Evolutionary conservation across 1,140 invertebrate genomes (phyloP), one percentile per base, ranked within the genome.

Genomic region (Anoplolepis gracilipes): DNA sequence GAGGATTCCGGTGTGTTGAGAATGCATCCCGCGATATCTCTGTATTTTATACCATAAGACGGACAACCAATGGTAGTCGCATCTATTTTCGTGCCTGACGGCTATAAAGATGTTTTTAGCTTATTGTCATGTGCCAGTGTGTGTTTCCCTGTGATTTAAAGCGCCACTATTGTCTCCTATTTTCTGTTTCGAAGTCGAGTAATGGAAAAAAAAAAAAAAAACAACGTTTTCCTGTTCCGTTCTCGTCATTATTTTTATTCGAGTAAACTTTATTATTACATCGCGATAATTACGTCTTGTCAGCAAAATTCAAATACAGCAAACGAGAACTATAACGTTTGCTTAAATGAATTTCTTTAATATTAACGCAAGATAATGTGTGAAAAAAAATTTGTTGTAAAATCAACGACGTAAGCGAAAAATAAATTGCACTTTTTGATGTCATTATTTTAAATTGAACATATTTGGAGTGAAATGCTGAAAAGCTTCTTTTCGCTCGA

Each of bases 41-140:
- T 77, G 64, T 86, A 82, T 90, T 90, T 87, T 49, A 49, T 49
- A 90, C 81, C 76, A 88, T 90, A 90, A 91, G 81, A 85, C 59
- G 25, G 36, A 42, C 22, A 22, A 57, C 8, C 25, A 33, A 62
- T 46, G 22, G 33, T 57, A 22, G 2, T 16, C 33, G 11, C 39
- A 39, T 57, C n/a, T 57, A 73, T 39, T 75, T 75, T 75, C 33
- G 25, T 19, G 28, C 16, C 42, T 53, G 25, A 19, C 69, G 30
- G n/a, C 22, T 39, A 57, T 64, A 64, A 36, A 64, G 42, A 49
- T 4, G 22, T 39, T 57, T 39, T 36, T 39, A 16, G 5, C 10
- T 75, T 39, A 22, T 19, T 36, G 36, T 16, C n/a, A 22, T n/a
- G 11, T 22, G 10, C 5, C 25, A 0, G 16, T 49, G 46, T 49